These are phyloP conservation scores for Brachionus koreanus DNA, from an alignment of 1,140 invertebrate genomes.

Conservation along the genomic window DNA sequence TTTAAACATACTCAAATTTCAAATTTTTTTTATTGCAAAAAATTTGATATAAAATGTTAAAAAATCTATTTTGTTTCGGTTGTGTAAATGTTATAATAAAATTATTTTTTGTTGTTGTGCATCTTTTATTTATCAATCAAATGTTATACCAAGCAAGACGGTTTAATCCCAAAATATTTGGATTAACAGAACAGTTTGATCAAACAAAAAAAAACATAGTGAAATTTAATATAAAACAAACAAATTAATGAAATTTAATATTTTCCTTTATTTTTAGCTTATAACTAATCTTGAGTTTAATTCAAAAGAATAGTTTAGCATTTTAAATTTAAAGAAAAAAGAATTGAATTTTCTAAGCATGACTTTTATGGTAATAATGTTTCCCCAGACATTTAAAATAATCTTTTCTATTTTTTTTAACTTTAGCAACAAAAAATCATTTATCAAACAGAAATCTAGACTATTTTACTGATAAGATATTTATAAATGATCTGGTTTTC, in stretches of 20 bases:
- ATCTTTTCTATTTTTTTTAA: background rate
- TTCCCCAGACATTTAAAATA: background rate
- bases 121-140: background rate
- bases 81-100: too few species aligned
- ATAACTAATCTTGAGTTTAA: background rate
- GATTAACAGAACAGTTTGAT: background rate
- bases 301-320: too few species aligned
- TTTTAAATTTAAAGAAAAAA: too few species aligned
- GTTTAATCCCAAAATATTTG: background rate
- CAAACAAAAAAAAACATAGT: background rate
- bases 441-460: background rate
- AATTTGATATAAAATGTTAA: too few species aligned
- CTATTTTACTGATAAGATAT: background rate
- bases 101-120: too few species aligned
- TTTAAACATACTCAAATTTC: background rate
- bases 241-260: background rate
- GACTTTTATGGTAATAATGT: background rate
- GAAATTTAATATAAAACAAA: background rate
- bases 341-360: too few species aligned
- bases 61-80: too few species aligned
- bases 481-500: background rate
- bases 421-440: background rate
- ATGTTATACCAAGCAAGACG: background rate
- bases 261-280: background rate
- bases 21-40: background rate